Evolutionary conservation across 2,797 vertebrate genomes (phyloP).

Genomic region (Danio kyathit): DNA sequence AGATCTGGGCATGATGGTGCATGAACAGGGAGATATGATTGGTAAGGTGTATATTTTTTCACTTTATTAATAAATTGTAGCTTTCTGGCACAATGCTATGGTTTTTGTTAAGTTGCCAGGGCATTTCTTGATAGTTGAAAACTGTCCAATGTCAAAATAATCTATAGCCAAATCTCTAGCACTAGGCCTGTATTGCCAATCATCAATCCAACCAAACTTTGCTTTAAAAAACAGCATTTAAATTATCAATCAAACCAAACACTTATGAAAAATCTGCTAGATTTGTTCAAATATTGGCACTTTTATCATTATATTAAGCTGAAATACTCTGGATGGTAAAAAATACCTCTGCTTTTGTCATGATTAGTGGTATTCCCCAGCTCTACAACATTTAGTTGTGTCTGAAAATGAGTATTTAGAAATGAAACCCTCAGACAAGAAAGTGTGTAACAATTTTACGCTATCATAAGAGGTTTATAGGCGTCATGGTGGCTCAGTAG

Average conservation of each 20-base stretch:
- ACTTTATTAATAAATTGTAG: neutral
- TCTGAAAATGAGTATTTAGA: too few species aligned
- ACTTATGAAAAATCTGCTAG: neutral
- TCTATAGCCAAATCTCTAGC: neutral
- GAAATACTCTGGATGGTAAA: neutral
- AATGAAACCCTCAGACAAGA: too few species aligned
- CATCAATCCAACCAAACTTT: neutral
- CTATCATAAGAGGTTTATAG: too few species aligned
- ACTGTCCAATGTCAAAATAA: neutral
- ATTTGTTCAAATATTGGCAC: neutral
- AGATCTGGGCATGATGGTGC: constrained; percentile 97
- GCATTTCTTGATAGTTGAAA: too few species aligned
- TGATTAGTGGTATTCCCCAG: neutral
- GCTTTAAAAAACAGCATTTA: neutral
- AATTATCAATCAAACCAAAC: neutral
- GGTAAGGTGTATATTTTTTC: constrained; percentile 79
- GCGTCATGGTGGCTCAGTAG: too few species aligned
- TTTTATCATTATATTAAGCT: neutral
- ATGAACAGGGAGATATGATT: constrained; percentile 97
- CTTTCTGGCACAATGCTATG: neutral
- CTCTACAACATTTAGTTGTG: neutral
- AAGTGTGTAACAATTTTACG: too few species aligned
- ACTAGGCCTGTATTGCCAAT: neutral
- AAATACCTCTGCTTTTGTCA: neutral
- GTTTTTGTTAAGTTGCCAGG: neutral